Base-by-base conservation (phyloP, 2,888 invertebrate species). In the Cyclophora punctaria region DNA sequence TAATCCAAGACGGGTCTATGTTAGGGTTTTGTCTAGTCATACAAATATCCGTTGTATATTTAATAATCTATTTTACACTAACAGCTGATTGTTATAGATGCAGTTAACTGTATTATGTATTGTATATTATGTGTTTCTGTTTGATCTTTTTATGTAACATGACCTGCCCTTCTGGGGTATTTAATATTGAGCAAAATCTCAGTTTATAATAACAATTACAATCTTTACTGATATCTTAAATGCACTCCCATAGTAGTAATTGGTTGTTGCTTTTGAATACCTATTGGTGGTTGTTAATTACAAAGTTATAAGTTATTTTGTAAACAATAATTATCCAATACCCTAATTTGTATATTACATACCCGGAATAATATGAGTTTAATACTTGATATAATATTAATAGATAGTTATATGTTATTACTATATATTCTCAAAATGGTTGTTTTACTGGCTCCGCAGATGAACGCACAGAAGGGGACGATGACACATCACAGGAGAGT, bases 381-480 rank as follows among this genome's bases (percentile, higher is more conserved):
- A 20, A 20, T 20, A 20, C 20, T 20, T 20, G 20, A 2, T 20
- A 20, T 20, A 20, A 20, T 2, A 20, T 20, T 20, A 20, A 20
- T 1, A 20, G 20, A 20, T 20, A 20, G 20, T 20, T 20, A 20
- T 20, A 2, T 37, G 4, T 20, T 5, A 44, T 20, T 46, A 54
- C 59, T 51, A 49, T 53, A 44, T 61, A 53, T 59, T 62, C 55
- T 62, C 61, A 58, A 49, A 58, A 55, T 54, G 49, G 48, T 60
- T 49, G 44, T 50, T 68, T 56, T 52, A 59, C 48, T 60, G 60
- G 58, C 56, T 54, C 72, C 64, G 56, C 80, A 87, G 87, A 87
- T 77, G 87, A 87, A 59, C 82, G 84, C 57, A 87, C 87, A 54
- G 87, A 87, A 61, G 87, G 87, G 58, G 87, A 87, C 63, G 89